A percentile compares a stretch with the other conserved stretches of the same genome.
Conservation (phyloP, 2,113 vertebrate species). For the Myiozetetes cayanensis region DNA sequence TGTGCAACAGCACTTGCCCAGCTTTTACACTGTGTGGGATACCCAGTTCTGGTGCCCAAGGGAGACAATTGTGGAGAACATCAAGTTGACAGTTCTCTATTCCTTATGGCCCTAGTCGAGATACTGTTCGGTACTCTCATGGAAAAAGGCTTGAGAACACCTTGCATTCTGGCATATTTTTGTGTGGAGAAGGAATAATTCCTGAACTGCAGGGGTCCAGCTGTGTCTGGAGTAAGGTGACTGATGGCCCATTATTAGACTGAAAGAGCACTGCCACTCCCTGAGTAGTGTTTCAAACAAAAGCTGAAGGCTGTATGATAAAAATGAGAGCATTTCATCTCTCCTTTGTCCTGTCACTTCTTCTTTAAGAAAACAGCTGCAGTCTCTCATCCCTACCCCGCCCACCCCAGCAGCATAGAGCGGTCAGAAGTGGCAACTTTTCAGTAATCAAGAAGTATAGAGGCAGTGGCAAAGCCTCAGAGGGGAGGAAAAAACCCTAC, state of each 20-base stretch:
- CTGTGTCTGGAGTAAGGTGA: background rate
- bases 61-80: background rate
- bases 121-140: background rate
- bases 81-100: background rate
- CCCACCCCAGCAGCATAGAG: background rate
- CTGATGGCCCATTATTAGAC: background rate
- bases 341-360: background rate
- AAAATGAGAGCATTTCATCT: background rate
- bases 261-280: background rate
- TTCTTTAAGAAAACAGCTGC: background rate
- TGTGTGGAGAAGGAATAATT: background rate
- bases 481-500: background rate
- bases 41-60: background rate
- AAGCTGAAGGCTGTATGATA: background rate
- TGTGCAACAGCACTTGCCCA: background rate
- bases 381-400: background rate
- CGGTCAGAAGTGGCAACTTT: background rate
- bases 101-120: background rate
- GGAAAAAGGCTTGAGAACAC: background rate
- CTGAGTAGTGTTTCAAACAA: background rate
- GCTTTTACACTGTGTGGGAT: background rate
- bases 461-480: background rate
- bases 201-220: background rate
- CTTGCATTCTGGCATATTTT: background rate
- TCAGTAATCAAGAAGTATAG: background rate